Conservation (phyloP, 2,797 vertebrate species). For the Anguilla pacifica region DNA sequence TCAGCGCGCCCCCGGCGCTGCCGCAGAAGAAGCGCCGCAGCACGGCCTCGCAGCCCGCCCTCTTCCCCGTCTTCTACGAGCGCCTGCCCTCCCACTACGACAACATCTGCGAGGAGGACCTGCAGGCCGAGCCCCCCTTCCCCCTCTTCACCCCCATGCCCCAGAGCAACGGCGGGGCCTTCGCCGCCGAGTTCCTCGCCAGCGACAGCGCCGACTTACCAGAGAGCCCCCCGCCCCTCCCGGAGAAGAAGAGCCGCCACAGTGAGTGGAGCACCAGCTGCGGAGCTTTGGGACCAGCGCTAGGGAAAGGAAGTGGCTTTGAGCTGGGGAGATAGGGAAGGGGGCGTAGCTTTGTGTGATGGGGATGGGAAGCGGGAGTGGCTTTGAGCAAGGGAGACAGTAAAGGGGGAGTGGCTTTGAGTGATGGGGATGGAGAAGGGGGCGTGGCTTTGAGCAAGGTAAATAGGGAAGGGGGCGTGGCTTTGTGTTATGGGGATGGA, state of each 20-base stretch:
- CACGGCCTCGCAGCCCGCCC: conserved; percentile 71
- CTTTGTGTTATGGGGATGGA: no score
- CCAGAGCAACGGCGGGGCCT: conserved; percentile 69
- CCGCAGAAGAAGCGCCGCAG: conserved; percentile 93
- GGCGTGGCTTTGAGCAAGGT: no score
- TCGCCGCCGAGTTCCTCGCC: conserved; percentile 73
- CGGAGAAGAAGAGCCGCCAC: conserved; percentile 95
- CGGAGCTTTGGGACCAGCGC: neutral
- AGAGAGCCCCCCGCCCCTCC: conserved; percentile 88
- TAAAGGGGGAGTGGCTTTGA: no score
- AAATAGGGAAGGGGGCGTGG: no score
- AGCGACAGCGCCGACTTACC: conserved; percentile 74
- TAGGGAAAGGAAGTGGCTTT: neutral
- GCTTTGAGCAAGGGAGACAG: no score
- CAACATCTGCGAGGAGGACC: conserved; percentile 90
- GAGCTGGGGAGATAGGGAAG: neutral
- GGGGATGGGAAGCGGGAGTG: neutral
- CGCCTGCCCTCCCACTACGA: conserved; percentile 91
- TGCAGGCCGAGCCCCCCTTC: conserved; percentile 65
- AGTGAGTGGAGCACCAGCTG: conserved; percentile 76
- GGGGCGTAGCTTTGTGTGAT: no score
- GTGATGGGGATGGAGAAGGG: no score
- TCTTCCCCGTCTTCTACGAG: conserved; percentile 77
- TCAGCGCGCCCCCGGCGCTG: conserved; percentile 82
- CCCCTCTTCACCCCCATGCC: conserved; percentile 81